Evolutionary conservation across 2,888 invertebrate genomes (phyloP).

Genomic region (Drosophila villosipedis): DNA sequence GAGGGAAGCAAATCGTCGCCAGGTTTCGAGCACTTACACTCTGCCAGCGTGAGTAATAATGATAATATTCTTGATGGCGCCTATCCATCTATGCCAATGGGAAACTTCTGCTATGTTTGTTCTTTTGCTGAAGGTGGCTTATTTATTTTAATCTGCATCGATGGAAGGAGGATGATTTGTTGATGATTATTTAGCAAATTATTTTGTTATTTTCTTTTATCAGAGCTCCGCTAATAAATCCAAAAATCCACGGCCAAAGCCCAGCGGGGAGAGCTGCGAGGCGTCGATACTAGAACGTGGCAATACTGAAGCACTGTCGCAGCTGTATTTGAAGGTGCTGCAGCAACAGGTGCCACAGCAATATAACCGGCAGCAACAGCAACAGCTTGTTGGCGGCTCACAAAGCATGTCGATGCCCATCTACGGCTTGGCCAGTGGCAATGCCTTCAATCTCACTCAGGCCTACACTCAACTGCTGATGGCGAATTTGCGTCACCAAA

Average conservation of each 20-base stretch:
- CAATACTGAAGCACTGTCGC: slow-evolving; percentile 17
- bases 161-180: neutral
- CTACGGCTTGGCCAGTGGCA: slow-evolving; percentile 12
- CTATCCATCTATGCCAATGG: neutral
- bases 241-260: too few species aligned
- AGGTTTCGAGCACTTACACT: slow-evolving; percentile 43
- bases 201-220: neutral
- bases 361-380: slow-evolving; percentile 36
- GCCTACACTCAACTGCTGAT: slow-evolving; percentile 42
- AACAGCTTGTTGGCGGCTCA: slow-evolving; percentile 17
- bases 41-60: neutral
- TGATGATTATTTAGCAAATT: neutral
- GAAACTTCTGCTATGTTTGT: neutral
- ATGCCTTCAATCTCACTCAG: slow-evolving; percentile 9
- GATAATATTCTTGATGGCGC: neutral
- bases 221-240: neutral
- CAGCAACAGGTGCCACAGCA: slow-evolving; percentile 38
- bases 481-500: slow-evolving; percentile 36
- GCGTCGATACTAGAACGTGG: neutral
- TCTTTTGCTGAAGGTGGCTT: neutral
- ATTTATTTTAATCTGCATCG: neutral
- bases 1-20: slow-evolving; percentile 27
- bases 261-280: neutral
- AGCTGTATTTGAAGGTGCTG: slow-evolving; percentile 27
- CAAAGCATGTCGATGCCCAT: slow-evolving; percentile 29